phyloP scores from a whole-genome alignment of 37 sponge, comb jelly and placozoan genomes.

The Diacarnus erythraeanus region DNA sequence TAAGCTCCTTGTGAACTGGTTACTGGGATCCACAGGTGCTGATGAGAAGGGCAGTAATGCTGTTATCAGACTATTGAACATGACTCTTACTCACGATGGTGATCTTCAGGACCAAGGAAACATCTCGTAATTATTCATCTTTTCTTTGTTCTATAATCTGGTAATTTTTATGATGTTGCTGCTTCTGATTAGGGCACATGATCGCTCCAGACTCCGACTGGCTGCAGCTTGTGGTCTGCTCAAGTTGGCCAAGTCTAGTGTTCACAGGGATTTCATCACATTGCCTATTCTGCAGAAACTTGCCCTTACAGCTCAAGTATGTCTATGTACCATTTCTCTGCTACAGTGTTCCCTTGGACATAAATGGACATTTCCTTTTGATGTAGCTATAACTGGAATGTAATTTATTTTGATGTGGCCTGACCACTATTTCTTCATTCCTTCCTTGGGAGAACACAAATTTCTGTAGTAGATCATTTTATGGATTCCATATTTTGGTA shows the following conservation, averaged over 20 bases:
- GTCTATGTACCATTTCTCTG: too few relatives aligned
- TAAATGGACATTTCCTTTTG: neutral
- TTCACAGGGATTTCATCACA: slow-evolving; percentile 36
- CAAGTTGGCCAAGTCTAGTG: slow-evolving; percentile 36
- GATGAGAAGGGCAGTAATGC: slow-evolving; percentile 32
- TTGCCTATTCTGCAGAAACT: slow-evolving; percentile 39
- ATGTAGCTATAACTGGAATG: neutral
- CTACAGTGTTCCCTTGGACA: neutral
- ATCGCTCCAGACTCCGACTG: slow-evolving; percentile 58
- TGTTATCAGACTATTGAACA: slow-evolving; percentile 51
- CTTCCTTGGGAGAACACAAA: too few relatives aligned
- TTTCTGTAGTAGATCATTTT: too few relatives aligned
- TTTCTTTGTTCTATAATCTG: neutral
- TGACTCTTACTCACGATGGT: slow-evolving; percentile 55
- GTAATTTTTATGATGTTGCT: neutral
- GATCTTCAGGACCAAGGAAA: slow-evolving; percentile 62
- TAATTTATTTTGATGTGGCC: neutral
- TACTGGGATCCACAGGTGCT: slow-evolving; percentile 33
- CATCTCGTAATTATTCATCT: slow-evolving; percentile 14
- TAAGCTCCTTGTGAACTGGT: slow-evolving; percentile 69
- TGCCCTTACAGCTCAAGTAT: slow-evolving; percentile 49
- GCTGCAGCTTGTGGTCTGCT: slow-evolving; percentile 62
- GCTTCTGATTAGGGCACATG: slow-evolving; percentile 29
- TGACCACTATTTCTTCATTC: neutral
- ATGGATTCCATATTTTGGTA: slow-evolving; percentile 15